Evolutionary conservation across 2,888 invertebrate genomes (phyloP).

Genomic region (Campoplex nolae): DNA sequence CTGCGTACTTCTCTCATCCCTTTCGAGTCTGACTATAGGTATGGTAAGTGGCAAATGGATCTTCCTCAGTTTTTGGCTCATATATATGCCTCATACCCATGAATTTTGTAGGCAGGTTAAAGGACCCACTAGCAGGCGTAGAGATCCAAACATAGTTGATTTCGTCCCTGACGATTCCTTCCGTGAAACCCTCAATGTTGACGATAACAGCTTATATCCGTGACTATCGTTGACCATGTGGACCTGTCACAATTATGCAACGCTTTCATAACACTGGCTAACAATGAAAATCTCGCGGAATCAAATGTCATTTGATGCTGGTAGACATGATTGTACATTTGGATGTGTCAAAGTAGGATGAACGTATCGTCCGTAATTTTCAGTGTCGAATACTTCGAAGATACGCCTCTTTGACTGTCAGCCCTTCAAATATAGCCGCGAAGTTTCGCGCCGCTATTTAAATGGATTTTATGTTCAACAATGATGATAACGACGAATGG

Average conservation of each 20-base stretch:
- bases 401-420: slow-evolving; percentile 14
- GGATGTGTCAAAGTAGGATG: not conserved
- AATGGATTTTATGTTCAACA: slow-evolving; percentile 34
- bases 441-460: slow-evolving; percentile 44
- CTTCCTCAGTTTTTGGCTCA: slow-evolving; percentile 7
- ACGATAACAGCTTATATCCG: slow-evolving; percentile 27
- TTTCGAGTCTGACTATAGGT: slow-evolving; percentile 36
- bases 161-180: slow-evolving; percentile 48
- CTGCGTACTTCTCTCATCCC: slow-evolving; percentile 44
- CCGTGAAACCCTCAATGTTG: slow-evolving; percentile 6
- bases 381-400: not conserved
- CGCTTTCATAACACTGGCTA: slow-evolving; percentile 58
- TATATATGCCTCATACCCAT: slow-evolving; percentile 18
- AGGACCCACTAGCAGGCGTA: slow-evolving; percentile 10
- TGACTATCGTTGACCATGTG: slow-evolving; percentile 41
- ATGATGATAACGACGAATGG: slow-evolving; percentile 62
- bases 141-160: slow-evolving; percentile 52
- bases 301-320: slow-evolving; percentile 38
- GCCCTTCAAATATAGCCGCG: not conserved
- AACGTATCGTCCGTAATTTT: not conserved
- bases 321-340: not conserved
- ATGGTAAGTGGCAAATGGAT: slow-evolving; percentile 15
- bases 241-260: slow-evolving; percentile 63
- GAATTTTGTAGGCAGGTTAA: slow-evolving; percentile 13
- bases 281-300: slow-evolving; percentile 61